phyloP scores from a whole-genome alignment of 2,888 invertebrate species.

The Mimachlamys varia region DNA sequence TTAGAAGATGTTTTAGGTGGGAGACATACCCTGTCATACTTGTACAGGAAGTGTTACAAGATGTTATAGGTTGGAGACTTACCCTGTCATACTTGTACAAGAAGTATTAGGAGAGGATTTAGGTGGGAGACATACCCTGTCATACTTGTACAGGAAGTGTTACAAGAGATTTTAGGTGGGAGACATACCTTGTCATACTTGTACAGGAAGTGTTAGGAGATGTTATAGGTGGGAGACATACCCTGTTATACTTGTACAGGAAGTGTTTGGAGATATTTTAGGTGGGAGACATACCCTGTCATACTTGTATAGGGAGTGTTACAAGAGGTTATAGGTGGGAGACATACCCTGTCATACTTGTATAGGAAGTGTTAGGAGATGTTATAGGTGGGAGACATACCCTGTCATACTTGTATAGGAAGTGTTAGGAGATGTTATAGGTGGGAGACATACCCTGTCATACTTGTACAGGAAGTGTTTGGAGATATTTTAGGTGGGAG shows the following conservation, averaged over 20 bases:
- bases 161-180: not conserved
- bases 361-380: slow-evolving; percentile 61
- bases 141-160: no score
- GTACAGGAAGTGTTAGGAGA: slow-evolving; percentile 62
- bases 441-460: slow-evolving; percentile 68
- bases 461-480: slow-evolving; percentile 67
- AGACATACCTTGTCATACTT: slow-evolving; percentile 72
- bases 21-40: slow-evolving; percentile 71
- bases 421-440: slow-evolving; percentile 51
- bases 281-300: slow-evolving; percentile 67
- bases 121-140: no score
- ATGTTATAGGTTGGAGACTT: slow-evolving; percentile 37
- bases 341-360: slow-evolving; percentile 72
- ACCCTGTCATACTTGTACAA: slow-evolving; percentile 75
- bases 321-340: not conserved
- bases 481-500: not conserved
- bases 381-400: slow-evolving; percentile 53
- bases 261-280: slow-evolving; percentile 52
- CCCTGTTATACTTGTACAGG: slow-evolving; percentile 74
- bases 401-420: slow-evolving; percentile 73
- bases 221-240: slow-evolving; percentile 47
- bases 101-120: slow-evolving; percentile 69
- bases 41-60: slow-evolving; percentile 64
- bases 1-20: not conserved
- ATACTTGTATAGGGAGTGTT: slow-evolving; percentile 68